Evolutionary conservation across 2,113 vertebrate species (phyloP), one percentile per base, ranked within the genome.

Genomic region (Corythoichthys haematopterus): DNA sequence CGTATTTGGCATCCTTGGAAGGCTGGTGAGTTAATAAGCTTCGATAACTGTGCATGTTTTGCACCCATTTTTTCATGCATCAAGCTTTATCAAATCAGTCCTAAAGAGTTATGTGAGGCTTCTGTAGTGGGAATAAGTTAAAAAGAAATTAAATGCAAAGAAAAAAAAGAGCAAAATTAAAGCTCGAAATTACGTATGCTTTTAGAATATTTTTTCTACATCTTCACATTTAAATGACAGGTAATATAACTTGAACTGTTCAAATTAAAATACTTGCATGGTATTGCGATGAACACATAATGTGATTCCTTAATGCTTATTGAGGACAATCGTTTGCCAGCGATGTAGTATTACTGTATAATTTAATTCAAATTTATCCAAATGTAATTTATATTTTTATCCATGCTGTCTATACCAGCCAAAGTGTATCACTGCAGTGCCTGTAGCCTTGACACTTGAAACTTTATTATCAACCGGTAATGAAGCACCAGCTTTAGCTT

Each of bases 381-480:
- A 59, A 52, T 61, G 47, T 55, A 38, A 45, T 56, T 10, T 69
- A 15, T 1, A 11, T 70, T 50, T 70, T 58, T 64, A 2, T 56
- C 59, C 63, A 52, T 48, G 5, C 14, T 33, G 12, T 51, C 0
- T 55, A 60, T 47, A 50, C 40, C n/a, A 16, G 15, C 65, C 60
- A 36, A 65, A 4, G 6, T 47, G 70, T 73, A 58, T 77, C 65
- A 12, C 64, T 72, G 75, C 53, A 14, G 51, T 71, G 80, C 72
- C 74, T 84, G 84, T 69, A 71, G 80, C 76, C 72, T 67, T 65
- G 62, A 70, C 67, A 65, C 74, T 77, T 87, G 70, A 87, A 87
- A 85, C 77, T 88, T 86, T 87, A 85, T 87, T 86, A 80, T 75
- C 84, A 83, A 80, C 75, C 73, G 72, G 80, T 87, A 90, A 89